Evolutionary conservation across 2,797 vertebrate genomes (phyloP), one percentile per base, ranked within the genome.

Genomic region (Mus minutoides): DNA sequence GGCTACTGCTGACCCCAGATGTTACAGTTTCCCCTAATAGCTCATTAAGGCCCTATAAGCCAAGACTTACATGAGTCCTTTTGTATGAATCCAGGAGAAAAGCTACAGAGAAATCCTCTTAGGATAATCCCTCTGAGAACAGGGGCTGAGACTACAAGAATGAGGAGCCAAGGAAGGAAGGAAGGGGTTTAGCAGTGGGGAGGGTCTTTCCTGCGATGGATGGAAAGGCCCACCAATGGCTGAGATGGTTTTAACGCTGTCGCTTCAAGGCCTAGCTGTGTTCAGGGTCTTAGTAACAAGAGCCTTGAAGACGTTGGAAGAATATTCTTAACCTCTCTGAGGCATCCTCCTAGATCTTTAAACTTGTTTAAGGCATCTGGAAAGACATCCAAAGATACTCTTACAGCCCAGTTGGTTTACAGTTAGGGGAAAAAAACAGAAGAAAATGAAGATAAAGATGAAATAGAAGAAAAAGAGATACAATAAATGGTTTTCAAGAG

Each of bases 81-180:
- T 96, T 97, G 96, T 97, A 89, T 77, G 83, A 96, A 94, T 96
- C 89, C 94, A 86, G 62, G 75, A 93, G 92, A 94, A 97, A 97
- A 97, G 93, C 94, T 80, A 88, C 87, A 92, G 43, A 94, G 86
- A 97, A 98, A 97, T 98, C 97, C 96, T 97, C 97, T 97, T 98
- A 97, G 58, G 96, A 64, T 96, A 97, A 98, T 98, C 97, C 96
- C 88, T 95, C 83, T 94, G 94, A 97, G 96, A 96, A 97, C 75
- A 97, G 88, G 95, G 71, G 83, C 94, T 95, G 92, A 93, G 90
- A 94, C 91, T 84, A 91, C 83, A 94, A 95, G 92, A 94, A 73
- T n/a, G 60, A 31, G 67, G 90, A 85, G 58, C 71, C 31, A 31
- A 71, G 92, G 34, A 37, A 90, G 64, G 90, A n/a, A 79, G 88